These are phyloP conservation scores for Caenorhabditis inopinata DNA, from an alignment of 1,140 invertebrate genomes.

Conservation along the genomic window DNA sequence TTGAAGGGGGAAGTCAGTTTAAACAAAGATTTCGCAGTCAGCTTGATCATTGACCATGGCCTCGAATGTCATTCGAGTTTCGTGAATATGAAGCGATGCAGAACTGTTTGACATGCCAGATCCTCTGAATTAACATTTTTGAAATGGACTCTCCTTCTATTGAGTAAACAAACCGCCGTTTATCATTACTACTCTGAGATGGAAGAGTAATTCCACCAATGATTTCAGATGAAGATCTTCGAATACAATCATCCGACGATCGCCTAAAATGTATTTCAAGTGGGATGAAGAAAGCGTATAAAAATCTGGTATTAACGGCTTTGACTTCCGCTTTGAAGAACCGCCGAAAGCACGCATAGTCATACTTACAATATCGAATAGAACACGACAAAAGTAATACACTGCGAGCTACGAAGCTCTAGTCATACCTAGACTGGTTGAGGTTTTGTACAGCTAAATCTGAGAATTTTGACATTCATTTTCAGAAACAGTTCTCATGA, in stretches of 20 bases:
- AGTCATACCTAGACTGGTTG: slow-evolving; percentile 14
- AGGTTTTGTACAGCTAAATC: background rate
- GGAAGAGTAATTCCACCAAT: slow-evolving; percentile 62
- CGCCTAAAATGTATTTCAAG: no score
- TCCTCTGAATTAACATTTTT: slow-evolving; percentile 45
- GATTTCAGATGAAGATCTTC: slow-evolving; percentile 61
- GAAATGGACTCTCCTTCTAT: background rate
- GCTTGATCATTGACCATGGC: slow-evolving; percentile 46
- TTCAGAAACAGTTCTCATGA: background rate
- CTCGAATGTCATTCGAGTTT: slow-evolving; percentile 49
- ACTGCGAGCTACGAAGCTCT: background rate
- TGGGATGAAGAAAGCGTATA: no score
- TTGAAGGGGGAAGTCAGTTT: background rate
- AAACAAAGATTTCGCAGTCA: slow-evolving; percentile 50
- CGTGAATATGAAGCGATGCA: slow-evolving; percentile 64
- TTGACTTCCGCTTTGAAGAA: no score
- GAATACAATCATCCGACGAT: slow-evolving; percentile 62
- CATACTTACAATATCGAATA: background rate
- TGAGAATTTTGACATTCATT: background rate
- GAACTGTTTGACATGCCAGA: slow-evolving; percentile 64
- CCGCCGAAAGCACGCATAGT: no score
- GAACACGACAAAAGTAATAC: slow-evolving; percentile 19
- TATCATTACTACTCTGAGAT: slow-evolving; percentile 48
- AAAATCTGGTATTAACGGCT: no score
- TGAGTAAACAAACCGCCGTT: background rate